Base-by-base conservation (phyloP, 2,888 invertebrate species). In the Dicranocentrus wangi region DNA sequence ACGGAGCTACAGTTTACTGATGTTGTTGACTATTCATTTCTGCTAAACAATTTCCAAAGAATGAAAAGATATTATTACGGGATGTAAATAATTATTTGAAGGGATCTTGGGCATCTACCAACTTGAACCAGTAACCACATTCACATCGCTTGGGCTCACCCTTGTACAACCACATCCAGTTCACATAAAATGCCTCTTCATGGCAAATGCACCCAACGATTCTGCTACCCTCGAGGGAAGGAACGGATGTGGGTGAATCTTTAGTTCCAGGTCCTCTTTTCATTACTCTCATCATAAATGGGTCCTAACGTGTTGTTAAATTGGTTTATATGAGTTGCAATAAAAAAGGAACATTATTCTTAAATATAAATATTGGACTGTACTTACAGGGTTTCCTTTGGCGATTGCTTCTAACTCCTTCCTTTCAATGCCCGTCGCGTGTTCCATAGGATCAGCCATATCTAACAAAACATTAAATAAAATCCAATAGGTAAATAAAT, bases 71-170 rank as follows among this genome's bases (percentile, higher is more conserved):
- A 21, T 75, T 60, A 15, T 53, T 60, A 66, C 55, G 58, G 60
- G 55, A 32, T 32, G 39, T 53, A 63, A n/a, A n/a, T n/a, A 10
- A 8, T 79, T 81, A 83, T 69, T 85, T 84, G 75, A 86, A 86
- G 42, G 85, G 86, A 70, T 85, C 85, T 39, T 83, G 65, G n/a
- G 82, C 84, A 78, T 90, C 93, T 81, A 93, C 92, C 87, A 98
- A 91, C 90, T 96, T 95, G 91, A 97, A 98, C 96, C 96, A 98
- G 89, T 97, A 93, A 77, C 99, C 99, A 89, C 99, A 99, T 88
- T 95, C 95, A 88, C 98, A 99, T 87, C 98, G 93, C 88, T 94
- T 95, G 82, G 96, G 93, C 87, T 93, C 92, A 47, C 95, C 98
- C 90, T 93, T 93, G 89, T 97, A 94, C 87, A 99, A 90, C 94